Evolutionary conservation across 2,888 invertebrate species (phyloP), one percentile per base, ranked within the genome.

Genomic region (Ypsolopha scabrella): DNA sequence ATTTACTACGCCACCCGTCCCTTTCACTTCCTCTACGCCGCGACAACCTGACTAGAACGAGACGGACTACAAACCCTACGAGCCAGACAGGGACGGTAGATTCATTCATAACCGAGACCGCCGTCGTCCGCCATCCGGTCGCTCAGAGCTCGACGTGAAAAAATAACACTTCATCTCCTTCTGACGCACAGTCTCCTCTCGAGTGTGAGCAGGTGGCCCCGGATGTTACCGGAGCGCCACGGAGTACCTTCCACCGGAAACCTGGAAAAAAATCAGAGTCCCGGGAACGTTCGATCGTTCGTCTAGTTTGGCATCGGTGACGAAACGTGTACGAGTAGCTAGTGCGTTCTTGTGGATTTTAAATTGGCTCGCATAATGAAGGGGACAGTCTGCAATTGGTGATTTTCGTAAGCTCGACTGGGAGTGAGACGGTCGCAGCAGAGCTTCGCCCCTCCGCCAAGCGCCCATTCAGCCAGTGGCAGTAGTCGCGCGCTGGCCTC

Each of bases 1-100:
- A 81, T 86, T 85, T 85, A 86, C 86, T 86, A 86, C 85, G 75
- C 70, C 70, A 75, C 80, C 75, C 71, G 85, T 81, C 86, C 85
- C 86, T 85, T 83, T 86, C 86, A 83, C 86, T 86, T 85, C 86
- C 86, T 85, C 75, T 75, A 76, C 73, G 72, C 69, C 77, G 81
- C 77, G 82, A 80, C 85, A 83, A 83, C 85, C 78, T 80, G 81
- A 62, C 75, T 58, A 57, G 46, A 39, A 35, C 60, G 75, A 80
- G 66, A 64, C 81, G 76, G 80, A 80, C 65, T 57, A 70, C 64
- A 65, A 61, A 59, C 65, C 64, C 59, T 57, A 57, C 58, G 54
- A 53, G 75, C 58, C 53, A 61, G 76, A 85, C 66, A 70, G 64
- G 73, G 86, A 86, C 67, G 62, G 74, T 64, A 60, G 75, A 86